These are phyloP conservation scores for Nowickia ferox DNA, from an alignment of 2,888 invertebrate genomes.

Conservation along the genomic window DNA sequence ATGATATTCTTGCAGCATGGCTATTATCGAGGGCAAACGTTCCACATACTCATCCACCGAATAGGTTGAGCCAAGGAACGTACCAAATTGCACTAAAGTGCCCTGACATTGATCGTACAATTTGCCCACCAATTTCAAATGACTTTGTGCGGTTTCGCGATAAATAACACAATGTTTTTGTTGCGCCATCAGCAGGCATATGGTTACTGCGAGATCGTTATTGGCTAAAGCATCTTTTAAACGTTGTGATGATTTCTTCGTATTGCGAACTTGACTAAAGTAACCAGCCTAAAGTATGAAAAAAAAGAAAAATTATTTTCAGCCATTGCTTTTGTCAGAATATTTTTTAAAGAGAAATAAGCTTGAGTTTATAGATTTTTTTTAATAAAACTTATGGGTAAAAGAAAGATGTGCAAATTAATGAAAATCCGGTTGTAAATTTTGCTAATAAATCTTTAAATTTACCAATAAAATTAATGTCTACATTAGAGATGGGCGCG, in stretches of 20 bases:
- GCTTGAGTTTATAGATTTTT: no score
- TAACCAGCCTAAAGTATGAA: conserved; percentile 92
- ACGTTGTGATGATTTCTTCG: conserved; percentile 96
- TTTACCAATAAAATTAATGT: no score
- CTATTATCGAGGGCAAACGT: conserved; percentile 93
- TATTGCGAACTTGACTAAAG: conserved; percentile 98
- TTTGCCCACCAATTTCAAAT: conserved; percentile 94
- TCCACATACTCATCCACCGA: conserved; percentile 97
- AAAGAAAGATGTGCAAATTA: no score
- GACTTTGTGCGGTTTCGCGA: conserved; percentile 90
- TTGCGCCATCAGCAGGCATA: conserved; percentile 97
- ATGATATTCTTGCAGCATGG: conserved; percentile 95
- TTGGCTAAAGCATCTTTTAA: conserved; percentile 97
- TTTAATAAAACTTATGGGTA: no score
- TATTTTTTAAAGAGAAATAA: no score
- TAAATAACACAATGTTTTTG: conserved; percentile 98
- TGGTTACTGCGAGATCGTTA: conserved; percentile 95
- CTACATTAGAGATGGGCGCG: no score
- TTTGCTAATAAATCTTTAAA: no score
- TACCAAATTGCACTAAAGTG: conserved; percentile 98
- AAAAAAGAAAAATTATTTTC: conserved; percentile 8
- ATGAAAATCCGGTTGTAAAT: no score
- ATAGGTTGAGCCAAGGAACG: conserved; percentile 96
- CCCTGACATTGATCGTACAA: conserved; percentile 97
- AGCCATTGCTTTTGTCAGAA: neutral